These are phyloP conservation scores for Nymphicus hollandicus DNA, from an alignment of 2,113 vertebrate species.

Conservation along the genomic window DNA sequence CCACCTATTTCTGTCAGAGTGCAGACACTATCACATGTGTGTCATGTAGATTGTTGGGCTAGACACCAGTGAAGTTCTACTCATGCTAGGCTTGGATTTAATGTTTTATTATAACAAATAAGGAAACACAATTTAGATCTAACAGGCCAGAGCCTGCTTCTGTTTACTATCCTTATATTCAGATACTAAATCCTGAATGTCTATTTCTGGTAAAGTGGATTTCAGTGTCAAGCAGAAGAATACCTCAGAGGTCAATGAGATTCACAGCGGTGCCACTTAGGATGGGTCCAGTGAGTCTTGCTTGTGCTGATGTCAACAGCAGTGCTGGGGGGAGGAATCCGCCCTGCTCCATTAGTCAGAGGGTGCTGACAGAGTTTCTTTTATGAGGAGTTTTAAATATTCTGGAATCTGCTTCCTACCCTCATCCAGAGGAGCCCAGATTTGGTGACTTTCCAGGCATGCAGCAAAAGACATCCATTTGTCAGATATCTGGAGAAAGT, in stretches of 20 bases:
- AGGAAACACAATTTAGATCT: not conserved
- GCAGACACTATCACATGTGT: not conserved
- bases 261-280: not conserved
- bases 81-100: not conserved
- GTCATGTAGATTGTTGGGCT: not conserved
- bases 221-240: not conserved
- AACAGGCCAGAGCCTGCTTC: not conserved
- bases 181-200: conserved; percentile 1
- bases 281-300: not conserved
- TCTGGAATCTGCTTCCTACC: not conserved
- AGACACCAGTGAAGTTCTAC: not conserved
- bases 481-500: not conserved
- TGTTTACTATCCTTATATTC: not conserved
- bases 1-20: not conserved
- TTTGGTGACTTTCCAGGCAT: not conserved
- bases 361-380: not conserved
- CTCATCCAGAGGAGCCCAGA: not conserved
- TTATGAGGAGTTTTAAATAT: not conserved
- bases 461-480: not conserved
- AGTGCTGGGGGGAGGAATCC: not conserved
- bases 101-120: not conserved
- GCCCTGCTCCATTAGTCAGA: not conserved
- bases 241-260: not conserved
- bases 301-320: not conserved
- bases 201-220: not conserved